phyloP scores from a whole-genome alignment of 2,113 vertebrate species.

The Eulemur macaco region DNA sequence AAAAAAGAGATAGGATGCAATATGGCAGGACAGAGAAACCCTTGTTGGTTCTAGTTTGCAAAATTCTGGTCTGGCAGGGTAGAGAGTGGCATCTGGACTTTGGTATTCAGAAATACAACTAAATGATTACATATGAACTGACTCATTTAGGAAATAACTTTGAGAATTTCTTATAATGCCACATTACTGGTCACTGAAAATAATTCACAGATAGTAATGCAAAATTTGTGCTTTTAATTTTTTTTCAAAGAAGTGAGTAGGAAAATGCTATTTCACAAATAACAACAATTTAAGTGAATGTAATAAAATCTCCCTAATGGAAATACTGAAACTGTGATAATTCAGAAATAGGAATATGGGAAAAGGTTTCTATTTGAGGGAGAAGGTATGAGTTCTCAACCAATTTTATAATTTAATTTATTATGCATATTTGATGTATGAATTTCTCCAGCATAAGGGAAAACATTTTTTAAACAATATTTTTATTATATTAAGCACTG shows the following conservation, averaged over 20 bases:
- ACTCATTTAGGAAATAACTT: background rate
- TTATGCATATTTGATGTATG: conserved; percentile 57
- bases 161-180: background rate
- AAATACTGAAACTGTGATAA: background rate
- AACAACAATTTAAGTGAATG: background rate
- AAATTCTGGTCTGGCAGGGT: background rate
- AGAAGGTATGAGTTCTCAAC: background rate
- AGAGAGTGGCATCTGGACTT: background rate
- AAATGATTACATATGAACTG: no score
- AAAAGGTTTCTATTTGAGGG: background rate
- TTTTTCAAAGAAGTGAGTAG: background rate
- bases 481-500: background rate
- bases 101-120: background rate
- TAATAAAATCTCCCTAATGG: background rate
- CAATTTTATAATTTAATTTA: background rate
- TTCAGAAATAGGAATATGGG: background rate
- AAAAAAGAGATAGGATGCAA: background rate
- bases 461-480: background rate
- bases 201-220: background rate
- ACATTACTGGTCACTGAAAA: background rate
- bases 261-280: background rate
- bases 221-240: background rate
- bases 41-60: background rate
- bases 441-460: background rate
- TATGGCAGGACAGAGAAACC: background rate